Base-by-base conservation (phyloP, 1,140 invertebrate genomes). In the Oryctes rhinoceros region DNA sequence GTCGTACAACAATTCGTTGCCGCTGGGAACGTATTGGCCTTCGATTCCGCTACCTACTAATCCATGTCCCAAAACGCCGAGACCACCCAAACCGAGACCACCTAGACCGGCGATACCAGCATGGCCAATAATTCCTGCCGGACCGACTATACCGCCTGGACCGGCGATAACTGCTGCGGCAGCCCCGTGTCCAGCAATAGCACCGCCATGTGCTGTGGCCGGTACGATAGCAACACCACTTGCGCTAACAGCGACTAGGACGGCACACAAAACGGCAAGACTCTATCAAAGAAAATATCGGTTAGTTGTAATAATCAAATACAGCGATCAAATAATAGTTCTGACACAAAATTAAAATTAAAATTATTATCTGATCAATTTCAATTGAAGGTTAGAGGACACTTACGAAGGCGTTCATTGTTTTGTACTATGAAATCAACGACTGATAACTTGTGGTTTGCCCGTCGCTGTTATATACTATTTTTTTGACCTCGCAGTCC, bases 1-100 rank as follows among this genome's bases (percentile, higher is more conserved):
- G 37, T 83, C 82, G 53, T 83, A 81, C 13, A 81, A 65, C 37
- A 75, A 49, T 53, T 81, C 82, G 24, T 37, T 81, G n/a, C 76
- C 65, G 30, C 80, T 79, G 3, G 76, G 82, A 30, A 83, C 47
- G 24, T 81, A 83, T 80, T 83, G 82, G 75, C 82, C 82, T 80
- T 83, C 82, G 53, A 77, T 78, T 47, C 81, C 82, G 20, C 49
- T 59, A 5, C 77, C 77, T 20, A 59, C 48, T 48, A 49, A 59
- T 30, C 77, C 77, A 10, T 37, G 30, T 35, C 49, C 47, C 47
- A 49, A 49, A 11, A 49, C 48, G 4, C 77, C 47, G 11, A 59
- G 18, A 24, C 77, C 77, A 59, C 47, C 24, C 24, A 30, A 30
- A 30, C 24, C 24, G 2, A 30, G 24, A 30, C 24, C 24, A 30